Conservation (phyloP, 2,797 vertebrate genomes). For the Myotis planiceps region DNA sequence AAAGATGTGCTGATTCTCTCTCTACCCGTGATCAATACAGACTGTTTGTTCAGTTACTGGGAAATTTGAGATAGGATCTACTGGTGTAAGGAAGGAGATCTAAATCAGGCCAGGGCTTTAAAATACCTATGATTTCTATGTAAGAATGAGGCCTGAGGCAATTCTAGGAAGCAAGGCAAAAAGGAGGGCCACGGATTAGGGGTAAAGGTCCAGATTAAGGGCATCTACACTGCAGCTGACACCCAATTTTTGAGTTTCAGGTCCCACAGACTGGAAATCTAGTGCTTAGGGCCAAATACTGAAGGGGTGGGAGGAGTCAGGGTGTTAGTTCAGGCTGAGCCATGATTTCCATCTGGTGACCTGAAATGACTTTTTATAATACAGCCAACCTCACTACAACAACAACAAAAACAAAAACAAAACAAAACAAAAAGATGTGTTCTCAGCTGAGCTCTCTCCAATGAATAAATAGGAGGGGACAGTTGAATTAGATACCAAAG, state of each 20-base stretch:
- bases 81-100: neutral
- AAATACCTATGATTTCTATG: neutral
- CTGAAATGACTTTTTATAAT: slow-evolving; percentile 21
- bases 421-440: neutral
- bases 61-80: neutral
- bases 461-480: neutral
- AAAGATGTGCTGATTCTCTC: neutral
- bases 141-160: neutral
- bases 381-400: neutral
- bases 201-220: neutral
- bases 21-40: neutral
- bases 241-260: neutral
- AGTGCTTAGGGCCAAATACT: neutral
- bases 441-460: slow-evolving; percentile 8
- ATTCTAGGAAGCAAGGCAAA: too few species aligned
- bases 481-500: neutral
- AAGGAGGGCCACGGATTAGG: too few species aligned
- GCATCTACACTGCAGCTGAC: neutral
- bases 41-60: neutral
- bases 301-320: neutral
- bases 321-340: neutral
- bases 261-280: neutral
- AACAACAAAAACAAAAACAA: neutral
- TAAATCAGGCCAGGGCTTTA: neutral
- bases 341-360: slow-evolving; percentile 31